phyloP scores from a whole-genome alignment of 1,140 invertebrate species.

The Agrypnia vestita region DNA sequence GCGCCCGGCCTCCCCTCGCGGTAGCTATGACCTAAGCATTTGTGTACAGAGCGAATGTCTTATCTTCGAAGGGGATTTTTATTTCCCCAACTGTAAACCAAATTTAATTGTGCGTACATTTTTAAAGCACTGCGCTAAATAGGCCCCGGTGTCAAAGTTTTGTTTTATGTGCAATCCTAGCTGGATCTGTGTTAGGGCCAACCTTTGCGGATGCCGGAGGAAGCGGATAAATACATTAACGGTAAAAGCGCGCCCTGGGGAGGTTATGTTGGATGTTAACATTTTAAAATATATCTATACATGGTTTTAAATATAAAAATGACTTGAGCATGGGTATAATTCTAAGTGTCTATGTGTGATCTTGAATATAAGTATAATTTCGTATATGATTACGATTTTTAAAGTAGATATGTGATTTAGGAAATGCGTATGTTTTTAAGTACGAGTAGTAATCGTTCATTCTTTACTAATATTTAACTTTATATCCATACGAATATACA shows the following conservation, averaged over 20 bases:
- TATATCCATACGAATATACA: no score
- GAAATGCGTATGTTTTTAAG: no score
- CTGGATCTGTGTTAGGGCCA: conserved; percentile 11
- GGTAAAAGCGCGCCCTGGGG: neutral
- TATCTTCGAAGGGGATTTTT: conserved; percentile 56
- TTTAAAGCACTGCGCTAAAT: conserved; percentile 61
- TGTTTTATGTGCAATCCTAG: conserved; percentile 53
- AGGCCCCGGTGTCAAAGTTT: conserved; percentile 58
- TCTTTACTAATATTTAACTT: no score
- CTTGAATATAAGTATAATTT: no score
- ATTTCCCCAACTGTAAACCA: conserved; percentile 61
- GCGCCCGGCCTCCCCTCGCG: neutral
- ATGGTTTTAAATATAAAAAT: no score
- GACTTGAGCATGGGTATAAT: no score
- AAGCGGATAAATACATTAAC: neutral
- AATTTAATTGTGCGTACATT: conserved; percentile 62
- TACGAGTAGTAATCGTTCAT: no score
- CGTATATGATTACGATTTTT: no score
- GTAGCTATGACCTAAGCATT: conserved; percentile 39
- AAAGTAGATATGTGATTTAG: no score
- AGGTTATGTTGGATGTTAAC: conserved; percentile 5
- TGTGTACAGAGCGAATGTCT: conserved; percentile 37
- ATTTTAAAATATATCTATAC: neutral
- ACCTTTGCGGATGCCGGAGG: conserved; percentile 21
- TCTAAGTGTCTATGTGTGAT: no score